These are phyloP conservation scores for Amblyopsis hoosieri DNA, from an alignment of 2,797 vertebrate species.

Conservation along the genomic window DNA sequence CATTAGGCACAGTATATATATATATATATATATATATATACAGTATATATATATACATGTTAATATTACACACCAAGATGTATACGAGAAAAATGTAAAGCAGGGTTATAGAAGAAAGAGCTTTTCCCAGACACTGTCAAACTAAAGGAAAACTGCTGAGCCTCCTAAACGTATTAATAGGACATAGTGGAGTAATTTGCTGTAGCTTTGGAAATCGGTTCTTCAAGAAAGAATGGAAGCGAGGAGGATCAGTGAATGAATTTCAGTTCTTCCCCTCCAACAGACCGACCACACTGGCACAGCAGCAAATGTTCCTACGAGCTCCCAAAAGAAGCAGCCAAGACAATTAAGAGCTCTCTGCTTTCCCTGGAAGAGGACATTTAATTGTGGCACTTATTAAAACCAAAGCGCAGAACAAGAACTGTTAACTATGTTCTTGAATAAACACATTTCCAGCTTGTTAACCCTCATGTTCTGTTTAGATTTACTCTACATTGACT, in stretches of 20 bases:
- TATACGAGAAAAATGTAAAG: constrained; percentile 6
- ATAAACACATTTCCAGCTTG: background rate
- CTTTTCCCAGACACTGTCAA: constrained; percentile 9
- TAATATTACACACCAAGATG: background rate
- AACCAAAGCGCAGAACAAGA: background rate
- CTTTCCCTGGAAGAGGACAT: constrained; percentile 11
- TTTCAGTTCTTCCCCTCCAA: constrained; percentile 24
- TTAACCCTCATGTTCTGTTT: background rate
- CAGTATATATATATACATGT: too few species aligned
- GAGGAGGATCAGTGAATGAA: constrained; percentile 10
- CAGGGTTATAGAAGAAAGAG: constrained; percentile 1
- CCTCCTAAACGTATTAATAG: constrained; percentile 23
- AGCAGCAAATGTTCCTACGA: constrained; percentile 27
- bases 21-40: too few species aligned
- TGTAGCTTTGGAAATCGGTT: constrained; percentile 15
- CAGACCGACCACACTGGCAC: constrained; percentile 5
- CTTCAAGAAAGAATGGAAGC: constrained; percentile 18
- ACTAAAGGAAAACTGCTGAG: constrained; percentile 9
- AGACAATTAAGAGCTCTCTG: constrained; percentile 9
- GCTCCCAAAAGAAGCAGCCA: constrained; percentile 18
- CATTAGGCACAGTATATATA: background rate
- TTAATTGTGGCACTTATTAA: constrained; percentile 14
- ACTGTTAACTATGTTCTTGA: background rate
- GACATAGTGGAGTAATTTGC: constrained; percentile 14
- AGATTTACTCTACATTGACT: too few species aligned